Evolutionary conservation across 1,140 invertebrate genomes (phyloP).

Genomic region (Zaprionus davidi): DNA sequence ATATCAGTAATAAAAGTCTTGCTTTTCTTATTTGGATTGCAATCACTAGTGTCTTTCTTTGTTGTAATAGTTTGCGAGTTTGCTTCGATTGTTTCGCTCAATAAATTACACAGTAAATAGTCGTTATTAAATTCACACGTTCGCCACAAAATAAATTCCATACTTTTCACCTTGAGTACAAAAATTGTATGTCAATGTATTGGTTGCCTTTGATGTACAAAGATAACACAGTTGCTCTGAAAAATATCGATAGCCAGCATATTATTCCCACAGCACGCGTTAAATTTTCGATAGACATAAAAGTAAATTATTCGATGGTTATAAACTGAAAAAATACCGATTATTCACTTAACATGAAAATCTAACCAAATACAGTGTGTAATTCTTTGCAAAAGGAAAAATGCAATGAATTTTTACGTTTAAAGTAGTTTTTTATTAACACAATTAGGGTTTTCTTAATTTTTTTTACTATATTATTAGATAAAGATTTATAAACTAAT

Average conservation of each 20-base stretch:
- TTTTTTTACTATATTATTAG: no score
- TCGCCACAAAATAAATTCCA: conserved; percentile 70
- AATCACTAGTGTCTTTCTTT: conserved; percentile 34
- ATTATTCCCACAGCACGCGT: background rate
- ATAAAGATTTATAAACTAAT: no score
- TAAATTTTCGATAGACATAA: background rate
- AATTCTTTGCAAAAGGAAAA: no score
- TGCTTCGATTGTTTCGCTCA: conserved; percentile 28
- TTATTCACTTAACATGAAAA: no score
- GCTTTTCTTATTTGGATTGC: conserved; percentile 7
- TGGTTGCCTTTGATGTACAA: conserved; percentile 20
- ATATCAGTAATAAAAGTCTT: conserved; percentile 45
- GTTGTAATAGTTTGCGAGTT: conserved; percentile 6
- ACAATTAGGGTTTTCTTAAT: no score
- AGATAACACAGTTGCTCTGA: conserved; percentile 2
- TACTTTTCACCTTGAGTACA: conserved; percentile 68
- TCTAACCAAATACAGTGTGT: no score
- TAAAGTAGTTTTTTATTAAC: no score
- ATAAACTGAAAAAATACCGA: background rate
- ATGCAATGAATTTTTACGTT: no score
- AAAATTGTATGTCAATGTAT: conserved; percentile 48
- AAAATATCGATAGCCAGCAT: conserved; percentile 15
- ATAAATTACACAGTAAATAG: conserved; percentile 53
- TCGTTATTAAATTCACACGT: conserved; percentile 62
- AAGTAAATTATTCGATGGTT: background rate